Percentiles rank a stretch among this genome's conserved stretches.
phyloP scores from a whole-genome alignment of 1,140 invertebrate genomes.

The Mamestra configurata region DNA sequence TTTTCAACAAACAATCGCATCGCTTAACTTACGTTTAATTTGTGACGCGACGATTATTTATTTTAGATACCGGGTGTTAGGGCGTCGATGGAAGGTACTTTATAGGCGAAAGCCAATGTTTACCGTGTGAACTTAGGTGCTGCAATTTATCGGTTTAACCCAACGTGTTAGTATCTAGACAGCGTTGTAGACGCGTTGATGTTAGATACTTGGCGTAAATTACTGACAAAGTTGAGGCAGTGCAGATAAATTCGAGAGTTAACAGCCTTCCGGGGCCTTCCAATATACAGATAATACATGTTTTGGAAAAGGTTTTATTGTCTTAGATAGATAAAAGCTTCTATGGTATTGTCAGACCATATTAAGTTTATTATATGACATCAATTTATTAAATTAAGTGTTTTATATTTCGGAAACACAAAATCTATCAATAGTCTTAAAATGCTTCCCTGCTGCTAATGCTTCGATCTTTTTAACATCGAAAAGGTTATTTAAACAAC shows the following conservation, averaged over 20 bases:
- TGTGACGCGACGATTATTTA: neutral
- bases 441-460: too few relatives aligned
- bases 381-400: too few relatives aligned
- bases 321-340: too few relatives aligned
- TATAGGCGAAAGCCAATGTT: neutral
- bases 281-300: neutral
- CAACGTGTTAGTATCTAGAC: conserved; percentile 18
- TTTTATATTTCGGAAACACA: too few relatives aligned
- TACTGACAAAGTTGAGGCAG: conserved; percentile 22
- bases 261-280: conserved; percentile 7
- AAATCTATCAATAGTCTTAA: too few relatives aligned
- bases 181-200: conserved; percentile 19
- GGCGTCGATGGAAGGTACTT: neutral
- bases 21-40: too few relatives aligned
- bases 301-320: too few relatives aligned
- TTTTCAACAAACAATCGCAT: too few relatives aligned
- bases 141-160: conserved; percentile 22
- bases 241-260: neutral
- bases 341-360: neutral
- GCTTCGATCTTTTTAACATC: too few relatives aligned
- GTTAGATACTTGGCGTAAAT: conserved; percentile 34
- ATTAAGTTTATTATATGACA: neutral
- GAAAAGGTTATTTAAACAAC: too few relatives aligned
- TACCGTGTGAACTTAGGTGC: conserved; percentile 26
- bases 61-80: neutral